These are phyloP conservation scores for Bergia sp. DNA, from an alignment of 92 coral and sea anemone genomes.

Conservation along the genomic window DNA sequence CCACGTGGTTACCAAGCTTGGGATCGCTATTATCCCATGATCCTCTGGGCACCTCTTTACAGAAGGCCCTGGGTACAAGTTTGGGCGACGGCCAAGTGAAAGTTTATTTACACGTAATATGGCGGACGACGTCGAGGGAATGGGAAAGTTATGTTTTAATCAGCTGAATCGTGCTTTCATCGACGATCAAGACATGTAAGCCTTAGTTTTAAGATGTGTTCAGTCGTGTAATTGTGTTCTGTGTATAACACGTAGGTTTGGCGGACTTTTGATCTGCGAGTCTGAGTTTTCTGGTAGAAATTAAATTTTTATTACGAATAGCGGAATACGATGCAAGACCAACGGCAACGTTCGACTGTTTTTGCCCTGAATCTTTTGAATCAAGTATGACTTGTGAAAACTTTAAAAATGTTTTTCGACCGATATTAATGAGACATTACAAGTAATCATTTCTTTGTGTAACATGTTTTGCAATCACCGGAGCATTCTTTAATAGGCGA, in stretches of 20 bases:
- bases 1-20: slow-evolving; percentile 37
- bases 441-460: background rate
- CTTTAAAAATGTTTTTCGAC: background rate
- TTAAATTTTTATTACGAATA: slow-evolving; percentile 1
- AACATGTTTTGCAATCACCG: background rate
- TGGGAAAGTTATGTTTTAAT: slow-evolving; percentile 73
- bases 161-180: slow-evolving; percentile 74
- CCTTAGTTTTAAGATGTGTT: background rate
- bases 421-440: background rate
- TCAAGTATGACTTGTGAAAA: background rate
- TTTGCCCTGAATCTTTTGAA: background rate
- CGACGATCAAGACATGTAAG: slow-evolving; percentile 84
- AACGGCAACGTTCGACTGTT: background rate
- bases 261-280: slow-evolving; percentile 5
- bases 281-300: background rate
- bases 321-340: background rate
- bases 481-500: background rate
- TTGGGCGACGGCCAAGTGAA: slow-evolving; percentile 34
- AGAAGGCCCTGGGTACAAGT: background rate
- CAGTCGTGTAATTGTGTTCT: background rate
- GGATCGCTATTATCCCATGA: slow-evolving; percentile 1
- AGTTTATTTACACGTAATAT: slow-evolving; percentile 48
- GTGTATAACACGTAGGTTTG: background rate
- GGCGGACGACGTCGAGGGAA: slow-evolving; percentile 63
- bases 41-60: background rate